Conservation (phyloP, 1,140 invertebrate species). For the Caenorhabditis brenneri region DNA sequence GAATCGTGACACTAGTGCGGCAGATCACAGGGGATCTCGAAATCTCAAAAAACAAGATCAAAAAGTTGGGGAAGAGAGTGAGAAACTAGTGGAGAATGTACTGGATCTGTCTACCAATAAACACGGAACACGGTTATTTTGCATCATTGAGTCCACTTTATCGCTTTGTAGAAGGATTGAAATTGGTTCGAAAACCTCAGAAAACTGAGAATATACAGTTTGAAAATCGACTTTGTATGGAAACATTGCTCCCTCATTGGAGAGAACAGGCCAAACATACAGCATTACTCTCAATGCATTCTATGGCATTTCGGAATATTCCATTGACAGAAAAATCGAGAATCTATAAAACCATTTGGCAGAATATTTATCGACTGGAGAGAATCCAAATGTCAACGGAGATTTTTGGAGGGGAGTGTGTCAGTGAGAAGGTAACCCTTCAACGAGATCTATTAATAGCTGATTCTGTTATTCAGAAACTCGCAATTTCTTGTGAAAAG, state of each 20-base stretch:
- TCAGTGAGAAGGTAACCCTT: background rate
- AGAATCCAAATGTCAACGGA: background rate
- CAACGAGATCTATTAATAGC: no score
- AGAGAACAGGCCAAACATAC: background rate
- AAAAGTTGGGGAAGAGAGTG: background rate
- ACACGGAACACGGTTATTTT: background rate
- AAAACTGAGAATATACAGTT: background rate
- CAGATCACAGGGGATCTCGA: background rate
- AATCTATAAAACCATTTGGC: background rate
- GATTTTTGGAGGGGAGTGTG: background rate
- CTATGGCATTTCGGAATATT: background rate
- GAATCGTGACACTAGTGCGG: background rate
- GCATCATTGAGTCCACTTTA: background rate
- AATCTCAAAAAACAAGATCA: background rate
- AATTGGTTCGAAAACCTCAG: background rate
- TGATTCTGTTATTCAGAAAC: background rate
- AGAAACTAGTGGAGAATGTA: no score
- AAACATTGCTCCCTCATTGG: background rate
- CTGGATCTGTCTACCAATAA: background rate
- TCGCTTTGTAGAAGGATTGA: background rate
- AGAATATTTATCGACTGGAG: background rate
- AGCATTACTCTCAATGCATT: background rate
- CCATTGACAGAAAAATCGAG: background rate
- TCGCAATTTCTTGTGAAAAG: background rate
- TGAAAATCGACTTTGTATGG: background rate